A percentile compares a stretch with the other conserved stretches of the same genome.
phyloP scores from a whole-genome alignment of 2,888 invertebrate species.

The Branchipolynoe longqiensis region DNA sequence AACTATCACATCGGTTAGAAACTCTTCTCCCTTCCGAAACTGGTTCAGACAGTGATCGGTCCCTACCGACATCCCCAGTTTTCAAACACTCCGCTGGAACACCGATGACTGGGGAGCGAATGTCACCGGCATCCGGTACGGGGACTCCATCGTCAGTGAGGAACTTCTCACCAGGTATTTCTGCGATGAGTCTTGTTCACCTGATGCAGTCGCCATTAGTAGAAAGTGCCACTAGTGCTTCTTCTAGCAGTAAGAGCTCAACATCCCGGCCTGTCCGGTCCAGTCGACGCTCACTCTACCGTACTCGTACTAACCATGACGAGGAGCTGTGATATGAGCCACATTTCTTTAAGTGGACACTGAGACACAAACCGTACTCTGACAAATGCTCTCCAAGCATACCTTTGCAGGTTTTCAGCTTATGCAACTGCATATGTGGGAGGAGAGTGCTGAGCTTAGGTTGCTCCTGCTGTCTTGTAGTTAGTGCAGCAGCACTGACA shows the following conservation, averaged over 20 bases:
- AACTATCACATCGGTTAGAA: neutral
- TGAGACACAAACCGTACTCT: too few species aligned
- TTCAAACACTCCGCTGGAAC: neutral
- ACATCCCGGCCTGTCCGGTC: neutral
- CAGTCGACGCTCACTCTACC: slow-evolving; percentile 27
- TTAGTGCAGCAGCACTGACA: too few species aligned
- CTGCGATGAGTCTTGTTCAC: slow-evolving; percentile 39
- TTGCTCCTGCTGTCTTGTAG: too few species aligned
- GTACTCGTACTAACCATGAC: neutral
- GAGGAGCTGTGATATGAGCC: too few species aligned
- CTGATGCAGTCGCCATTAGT: slow-evolving; percentile 32
- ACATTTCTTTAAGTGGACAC: too few species aligned
- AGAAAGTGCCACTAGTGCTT: neutral
- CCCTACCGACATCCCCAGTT: slow-evolving; percentile 6
- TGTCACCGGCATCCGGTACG: neutral
- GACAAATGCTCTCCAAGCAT: too few species aligned
- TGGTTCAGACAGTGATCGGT: neutral
- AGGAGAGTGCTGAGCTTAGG: too few species aligned
- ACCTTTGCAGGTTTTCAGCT: too few species aligned
- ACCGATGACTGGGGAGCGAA: neutral
- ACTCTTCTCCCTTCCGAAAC: neutral
- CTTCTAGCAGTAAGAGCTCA: neutral
- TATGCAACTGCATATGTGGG: too few species aligned
- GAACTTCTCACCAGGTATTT: slow-evolving; percentile 25
- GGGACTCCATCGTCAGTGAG: neutral